These are phyloP conservation scores for Tachycineta bicolor DNA, from an alignment of 2,113 vertebrate genomes.

Conservation along the genomic window DNA sequence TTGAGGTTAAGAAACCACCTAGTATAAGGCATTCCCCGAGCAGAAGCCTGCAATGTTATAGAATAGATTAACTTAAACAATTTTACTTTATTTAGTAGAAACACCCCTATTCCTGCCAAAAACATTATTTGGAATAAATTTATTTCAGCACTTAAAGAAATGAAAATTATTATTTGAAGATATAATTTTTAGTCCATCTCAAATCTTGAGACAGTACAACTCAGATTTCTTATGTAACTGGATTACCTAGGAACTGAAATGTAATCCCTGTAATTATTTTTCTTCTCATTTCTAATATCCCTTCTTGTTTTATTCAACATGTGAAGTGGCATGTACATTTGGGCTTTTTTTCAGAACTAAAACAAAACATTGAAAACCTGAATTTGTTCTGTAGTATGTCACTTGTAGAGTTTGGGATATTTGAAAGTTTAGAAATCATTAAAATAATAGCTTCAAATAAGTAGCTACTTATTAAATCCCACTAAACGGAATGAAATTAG, in stretches of 20 bases:
- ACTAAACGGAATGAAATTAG: background rate
- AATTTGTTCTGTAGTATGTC: background rate
- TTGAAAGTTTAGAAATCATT: background rate
- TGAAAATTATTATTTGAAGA: background rate
- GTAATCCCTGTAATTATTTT: constrained; percentile 26
- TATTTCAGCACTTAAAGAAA: background rate
- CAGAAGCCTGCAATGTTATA: background rate
- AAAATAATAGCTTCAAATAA: background rate
- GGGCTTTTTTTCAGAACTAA: background rate
- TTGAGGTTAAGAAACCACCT: background rate
- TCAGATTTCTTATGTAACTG: background rate
- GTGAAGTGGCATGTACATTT: background rate
- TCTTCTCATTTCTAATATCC: background rate
- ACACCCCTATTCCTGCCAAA: fast-evolving
- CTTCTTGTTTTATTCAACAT: background rate
- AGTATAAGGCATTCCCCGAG: background rate
- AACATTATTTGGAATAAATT: background rate
- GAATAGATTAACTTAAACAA: background rate
- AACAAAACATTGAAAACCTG: background rate
- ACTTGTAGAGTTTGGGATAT: background rate
- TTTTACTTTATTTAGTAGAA: background rate
- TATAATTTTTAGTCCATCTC: background rate
- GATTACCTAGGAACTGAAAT: background rate
- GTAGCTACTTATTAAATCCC: background rate
- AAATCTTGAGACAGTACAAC: background rate